Base-by-base conservation (phyloP, 2,888 invertebrate species). In the Drosophila phalerata region DNA sequence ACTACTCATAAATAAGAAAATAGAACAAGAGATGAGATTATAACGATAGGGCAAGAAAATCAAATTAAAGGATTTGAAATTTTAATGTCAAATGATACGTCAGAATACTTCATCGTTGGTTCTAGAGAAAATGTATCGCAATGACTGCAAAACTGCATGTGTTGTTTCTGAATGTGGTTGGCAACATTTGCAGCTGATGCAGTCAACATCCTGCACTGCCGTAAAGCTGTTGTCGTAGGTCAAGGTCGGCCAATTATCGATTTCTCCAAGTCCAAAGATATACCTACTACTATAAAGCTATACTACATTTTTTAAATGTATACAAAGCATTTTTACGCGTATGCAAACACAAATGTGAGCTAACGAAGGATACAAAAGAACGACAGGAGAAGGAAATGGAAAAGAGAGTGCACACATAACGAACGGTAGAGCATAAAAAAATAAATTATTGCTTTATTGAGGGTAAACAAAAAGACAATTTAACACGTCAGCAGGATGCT, bases 371-470 rank as follows among this genome's bases (percentile, higher is more conserved):
- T 30, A 10, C 28, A n/a, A 22, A n/a, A 38, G 3, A 22, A 13
- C 0, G 25, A 17, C 10, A 32, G 5, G 9, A 22, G n/a, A 34
- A 17, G 17, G 17, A 17, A 19, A 15, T 15, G 15, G 25, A 47
- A 11, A 34, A 42, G 15, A 43, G 28, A 15, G 8, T 1, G 22
- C 22, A 60, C 69, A 49, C 45, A 60, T 69, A 73, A 82, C 76
- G 88, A 78, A 87, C 70, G 73, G 79, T 62, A 83, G 79, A 82
- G 86, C 82, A 88, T 84, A 84, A 88, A 89, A 88, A 89, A 88
- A 89, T 89, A 89, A 88, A 88, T 88, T 84, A 88, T 86, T 74
- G 81, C 86, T 83, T 89, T 86, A 88, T 88, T 86, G 88, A 63
- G 86, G 81, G 89, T 84, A 82, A 84, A 86, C 79, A 86, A 85